Base-by-base conservation (phyloP, 2,797 vertebrate species). In the Halcyon smyrnensis region DNA sequence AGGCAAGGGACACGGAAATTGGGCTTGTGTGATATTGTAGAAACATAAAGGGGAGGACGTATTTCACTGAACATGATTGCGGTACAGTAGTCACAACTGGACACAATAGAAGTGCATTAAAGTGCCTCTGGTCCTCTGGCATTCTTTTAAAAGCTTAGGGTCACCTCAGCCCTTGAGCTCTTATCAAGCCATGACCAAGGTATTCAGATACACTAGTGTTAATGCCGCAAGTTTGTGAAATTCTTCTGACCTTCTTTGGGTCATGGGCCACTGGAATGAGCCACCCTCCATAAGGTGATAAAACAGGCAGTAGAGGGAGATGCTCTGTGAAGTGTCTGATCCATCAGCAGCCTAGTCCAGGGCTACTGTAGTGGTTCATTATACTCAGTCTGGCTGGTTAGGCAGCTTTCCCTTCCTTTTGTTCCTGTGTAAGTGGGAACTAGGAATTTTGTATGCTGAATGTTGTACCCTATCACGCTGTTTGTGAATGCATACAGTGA, bases 401-500 rank as follows among this genome's bases (percentile, higher is more conserved):
- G 6, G 7, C 28, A 87, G n/a, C 11, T 80, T 17, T 91, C 83
- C 30, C 30, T 77, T 77, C 45, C 23, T 69, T 93, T 87, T 12
- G 6, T 69, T 69, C 25, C n/a, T 32, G 6, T 54, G 2, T 73
- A 59, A 28, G 6, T 14, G 3, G 11, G n/a, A 60, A 19, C 7
- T 12, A 45, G 76, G 15, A 81, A n/a, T 71, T 95, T 53, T 64
- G 5, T 9, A 7, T 39, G 41, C 25, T 87, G 27, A 37, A 45
- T 0, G 0, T 20, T 57, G 8, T n/a, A 83, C 32, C 4, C 4
- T 70, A 10, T 84, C 12, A 5, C 36, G 23, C 18, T n/a, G 8
- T 20, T 64, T 34, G 12, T 85, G 69, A 77, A 50, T 54, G 18
- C 6, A 4, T 46, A 15, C 12, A 17, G 32, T 64, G 18, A 45